Evolutionary conservation across 1,140 invertebrate genomes (phyloP), one percentile per base, ranked within the genome.

Genomic region (Grapholita molesta): DNA sequence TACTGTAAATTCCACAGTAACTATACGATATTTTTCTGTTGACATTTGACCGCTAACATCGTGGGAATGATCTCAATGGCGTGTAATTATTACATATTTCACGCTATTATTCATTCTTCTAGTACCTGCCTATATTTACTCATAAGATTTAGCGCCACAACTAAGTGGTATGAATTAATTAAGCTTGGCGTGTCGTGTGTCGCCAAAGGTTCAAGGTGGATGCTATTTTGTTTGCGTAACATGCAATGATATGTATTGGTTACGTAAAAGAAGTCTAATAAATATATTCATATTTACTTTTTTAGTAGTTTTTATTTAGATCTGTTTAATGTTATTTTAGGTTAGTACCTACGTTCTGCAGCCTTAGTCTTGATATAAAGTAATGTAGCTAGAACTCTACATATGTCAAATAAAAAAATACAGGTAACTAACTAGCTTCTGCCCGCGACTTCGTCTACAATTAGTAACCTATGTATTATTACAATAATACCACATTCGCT

Each of bases 1-100:
- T n/a, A n/a, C 15, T 61, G 25, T 30, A 8, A 61, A 61, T 61
- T 61, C 55, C 55, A 11, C 55, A 15, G 55, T 61, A 30, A 61
- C 55, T 61, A n/a, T n/a, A 30, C 55, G 55, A 61, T 25, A 61
- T 18, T 25, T 61, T 61, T 30, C 55, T 28, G 55, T 61, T 61
- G 55, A 61, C 55, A 28, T 61, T 61, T 61, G 55, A 61, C 55
- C 55, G 55, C 55, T 30, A 61, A 28, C n/a, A 28, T 11, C 55
- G 55, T 61, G 55, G 55, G 55, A 61, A 61, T 32, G 55, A 32
- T 61, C 23, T 61, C 55, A 61, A 61, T 61, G 55, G 55, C 55
- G 55, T 28, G 25, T 12, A 30, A 61, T 61, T 61, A 28, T 28
- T 61, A 61, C 55, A 61, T 61, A 61, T 61, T 61, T 61, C 25